Percentiles rank a stretch among this genome's conserved stretches.
Conservation (phyloP, 2,113 vertebrate species). For the Oryzias javanicus region DNA sequence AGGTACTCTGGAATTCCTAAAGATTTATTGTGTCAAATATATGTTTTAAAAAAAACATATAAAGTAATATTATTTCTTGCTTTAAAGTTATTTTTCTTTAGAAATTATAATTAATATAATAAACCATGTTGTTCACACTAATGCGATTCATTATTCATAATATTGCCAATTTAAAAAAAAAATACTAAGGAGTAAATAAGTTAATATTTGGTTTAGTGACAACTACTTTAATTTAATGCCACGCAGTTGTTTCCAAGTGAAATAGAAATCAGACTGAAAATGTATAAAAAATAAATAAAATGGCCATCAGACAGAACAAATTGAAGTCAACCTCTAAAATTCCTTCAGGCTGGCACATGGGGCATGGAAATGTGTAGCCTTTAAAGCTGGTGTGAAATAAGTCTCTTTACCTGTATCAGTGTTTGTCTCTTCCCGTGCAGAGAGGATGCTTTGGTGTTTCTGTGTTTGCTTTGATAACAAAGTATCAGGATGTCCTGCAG, state of each 20-base stretch:
- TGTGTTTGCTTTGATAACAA: conserved; percentile 57
- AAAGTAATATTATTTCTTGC: too few species aligned
- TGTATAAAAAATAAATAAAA: background rate
- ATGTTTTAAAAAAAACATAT: too few species aligned
- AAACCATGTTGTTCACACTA: too few species aligned
- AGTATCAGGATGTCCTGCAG: conserved; percentile 52
- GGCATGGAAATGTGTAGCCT: conserved; percentile 39
- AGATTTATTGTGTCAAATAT: too few species aligned
- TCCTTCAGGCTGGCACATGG: conserved; percentile 35
- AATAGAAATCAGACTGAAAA: background rate
- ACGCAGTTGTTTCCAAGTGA: background rate
- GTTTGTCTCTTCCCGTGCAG: conserved; percentile 39
- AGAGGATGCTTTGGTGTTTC: conserved; percentile 32
- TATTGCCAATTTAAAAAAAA: too few species aligned
- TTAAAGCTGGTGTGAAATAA: conserved; percentile 31
- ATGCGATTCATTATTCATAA: too few species aligned
- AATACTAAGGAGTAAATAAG: background rate
- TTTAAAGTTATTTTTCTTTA: too few species aligned
- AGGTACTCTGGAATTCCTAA: too few species aligned
- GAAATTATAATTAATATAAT: too few species aligned
- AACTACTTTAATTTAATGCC: background rate
- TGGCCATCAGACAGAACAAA: conserved; percentile 12
- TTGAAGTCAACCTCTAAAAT: conserved; percentile 32
- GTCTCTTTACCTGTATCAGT: conserved; percentile 13
- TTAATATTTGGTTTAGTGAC: background rate